A percentile compares a stretch with the other conserved stretches of the same genome.
Evolutionary conservation across 2,797 vertebrate species (phyloP).

Genomic region (Octomys mimax): DNA sequence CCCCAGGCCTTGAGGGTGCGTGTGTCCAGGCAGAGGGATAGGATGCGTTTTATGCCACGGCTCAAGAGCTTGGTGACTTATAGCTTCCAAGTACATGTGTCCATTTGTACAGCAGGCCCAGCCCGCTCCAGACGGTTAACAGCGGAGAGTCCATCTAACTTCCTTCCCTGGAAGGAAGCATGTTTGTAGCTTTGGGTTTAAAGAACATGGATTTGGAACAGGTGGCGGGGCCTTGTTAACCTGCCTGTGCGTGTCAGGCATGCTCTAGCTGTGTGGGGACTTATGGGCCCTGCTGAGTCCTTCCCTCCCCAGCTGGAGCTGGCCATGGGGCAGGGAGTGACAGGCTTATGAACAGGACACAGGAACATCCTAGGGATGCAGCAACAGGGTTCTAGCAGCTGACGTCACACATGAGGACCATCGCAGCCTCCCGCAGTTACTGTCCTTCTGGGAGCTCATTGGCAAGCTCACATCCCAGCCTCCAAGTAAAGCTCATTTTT

Average conservation of each 20-base stretch:
- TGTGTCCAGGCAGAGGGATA: not conserved
- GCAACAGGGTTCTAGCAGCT: not conserved
- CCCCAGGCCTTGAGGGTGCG: not conserved
- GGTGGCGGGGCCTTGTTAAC: too few species aligned
- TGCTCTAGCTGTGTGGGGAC: not conserved
- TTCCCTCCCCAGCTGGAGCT: too few species aligned
- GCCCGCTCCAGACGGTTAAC: not conserved
- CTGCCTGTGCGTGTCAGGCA: not conserved
- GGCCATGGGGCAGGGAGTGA: accelerated
- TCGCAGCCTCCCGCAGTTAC: not conserved
- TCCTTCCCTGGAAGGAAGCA: not conserved
- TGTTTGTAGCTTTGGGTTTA: not conserved
- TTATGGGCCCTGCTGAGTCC: not conserved
- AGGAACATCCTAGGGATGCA: not conserved
- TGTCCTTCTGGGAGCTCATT: not conserved
- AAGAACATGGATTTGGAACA: not conserved
- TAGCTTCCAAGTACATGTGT: not conserved
- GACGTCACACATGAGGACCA: accelerated
- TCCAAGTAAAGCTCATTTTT: too few species aligned
- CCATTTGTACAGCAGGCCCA: not conserved
- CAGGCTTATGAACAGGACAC: accelerated
- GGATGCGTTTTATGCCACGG: not conserved
- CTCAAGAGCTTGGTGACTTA: not conserved
- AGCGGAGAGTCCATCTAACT: not conserved
- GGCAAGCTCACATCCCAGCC: not conserved